Evolutionary conservation across 2,888 invertebrate species (phyloP).

Genomic region (Drosophila mercatorum): DNA sequence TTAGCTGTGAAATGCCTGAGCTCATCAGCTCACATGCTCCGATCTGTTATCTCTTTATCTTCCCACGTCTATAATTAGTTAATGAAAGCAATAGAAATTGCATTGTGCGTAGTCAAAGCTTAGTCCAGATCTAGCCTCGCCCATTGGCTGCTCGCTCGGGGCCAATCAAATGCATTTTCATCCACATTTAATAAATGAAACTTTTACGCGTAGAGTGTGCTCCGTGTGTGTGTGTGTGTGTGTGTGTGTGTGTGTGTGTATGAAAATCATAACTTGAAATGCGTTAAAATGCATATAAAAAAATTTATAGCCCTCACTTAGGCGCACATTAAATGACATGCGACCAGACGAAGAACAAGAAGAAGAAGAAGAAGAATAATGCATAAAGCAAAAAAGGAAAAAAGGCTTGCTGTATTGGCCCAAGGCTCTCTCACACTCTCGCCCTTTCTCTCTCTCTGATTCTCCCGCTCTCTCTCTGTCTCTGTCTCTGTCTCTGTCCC

Average conservation of each 20-base stretch:
- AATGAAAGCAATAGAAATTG: background rate
- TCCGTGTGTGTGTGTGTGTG: constrained; percentile 11
- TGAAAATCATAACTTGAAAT: constrained; percentile 74
- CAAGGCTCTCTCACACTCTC: constrained; percentile 15
- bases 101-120: background rate
- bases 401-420: constrained; percentile 55
- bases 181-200: constrained; percentile 60
- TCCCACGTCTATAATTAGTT: background rate
- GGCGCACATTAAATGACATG: constrained; percentile 76
- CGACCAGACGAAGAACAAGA: constrained; percentile 40
- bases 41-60: background rate
- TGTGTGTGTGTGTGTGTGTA: background rate
- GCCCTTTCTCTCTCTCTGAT: background rate
- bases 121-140: background rate
- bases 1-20: too few relatives aligned
- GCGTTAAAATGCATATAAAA: constrained; percentile 78
- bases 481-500: background rate
- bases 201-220: constrained; percentile 34
- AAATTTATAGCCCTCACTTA: constrained; percentile 76
- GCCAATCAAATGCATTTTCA: constrained; percentile 50
- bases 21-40: background rate
- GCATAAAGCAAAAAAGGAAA: background rate
- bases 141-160: background rate
- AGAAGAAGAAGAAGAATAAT: constrained; percentile 11
- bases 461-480: background rate